phyloP scores from a whole-genome alignment of 2,888 invertebrate genomes.

The Malachius bipustulatus region DNA sequence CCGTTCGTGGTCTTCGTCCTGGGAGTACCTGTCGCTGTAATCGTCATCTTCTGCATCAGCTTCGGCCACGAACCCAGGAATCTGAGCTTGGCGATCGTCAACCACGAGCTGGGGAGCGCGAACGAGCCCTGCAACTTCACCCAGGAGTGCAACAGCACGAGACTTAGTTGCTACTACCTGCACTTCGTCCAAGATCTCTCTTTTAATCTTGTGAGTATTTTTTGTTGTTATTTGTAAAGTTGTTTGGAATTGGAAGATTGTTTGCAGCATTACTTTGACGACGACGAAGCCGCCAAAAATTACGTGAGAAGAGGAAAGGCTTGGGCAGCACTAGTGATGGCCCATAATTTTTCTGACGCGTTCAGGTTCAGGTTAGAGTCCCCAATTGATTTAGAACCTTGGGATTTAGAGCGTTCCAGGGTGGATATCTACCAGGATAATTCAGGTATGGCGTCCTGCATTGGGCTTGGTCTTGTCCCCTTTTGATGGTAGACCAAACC shows the following conservation, averaged over 20 bases:
- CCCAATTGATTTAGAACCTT: constrained; percentile 45
- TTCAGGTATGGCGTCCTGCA: constrained; percentile 52
- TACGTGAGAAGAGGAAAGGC: constrained; percentile 59
- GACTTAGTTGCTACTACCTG: constrained; percentile 69
- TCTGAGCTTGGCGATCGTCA: constrained; percentile 66
- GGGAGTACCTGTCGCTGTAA: constrained; percentile 74
- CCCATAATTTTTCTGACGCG: constrained; percentile 61
- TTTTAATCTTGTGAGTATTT: constrained; percentile 50
- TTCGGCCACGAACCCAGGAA: constrained; percentile 78
- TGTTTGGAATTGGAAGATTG: constrained; percentile 1
- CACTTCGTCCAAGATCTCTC: constrained; percentile 55
- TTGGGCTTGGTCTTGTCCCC: neutral
- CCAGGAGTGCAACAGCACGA: constrained; percentile 28
- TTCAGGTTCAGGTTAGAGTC: constrained; percentile 42
- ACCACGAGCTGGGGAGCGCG: constrained; percentile 51
- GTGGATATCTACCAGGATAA: constrained; percentile 67
- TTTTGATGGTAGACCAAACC: too few species aligned
- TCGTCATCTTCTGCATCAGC: constrained; percentile 75
- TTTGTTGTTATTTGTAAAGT: neutral
- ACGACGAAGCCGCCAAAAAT: constrained; percentile 48
- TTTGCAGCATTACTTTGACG: constrained; percentile 24
- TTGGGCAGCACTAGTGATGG: constrained; percentile 66
- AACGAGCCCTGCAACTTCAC: constrained; percentile 27
- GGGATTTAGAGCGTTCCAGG: constrained; percentile 49
- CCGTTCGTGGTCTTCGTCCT: constrained; percentile 76